phyloP scores from a whole-genome alignment of 1,140 invertebrate genomes.

The Heliconius hermathena region DNA sequence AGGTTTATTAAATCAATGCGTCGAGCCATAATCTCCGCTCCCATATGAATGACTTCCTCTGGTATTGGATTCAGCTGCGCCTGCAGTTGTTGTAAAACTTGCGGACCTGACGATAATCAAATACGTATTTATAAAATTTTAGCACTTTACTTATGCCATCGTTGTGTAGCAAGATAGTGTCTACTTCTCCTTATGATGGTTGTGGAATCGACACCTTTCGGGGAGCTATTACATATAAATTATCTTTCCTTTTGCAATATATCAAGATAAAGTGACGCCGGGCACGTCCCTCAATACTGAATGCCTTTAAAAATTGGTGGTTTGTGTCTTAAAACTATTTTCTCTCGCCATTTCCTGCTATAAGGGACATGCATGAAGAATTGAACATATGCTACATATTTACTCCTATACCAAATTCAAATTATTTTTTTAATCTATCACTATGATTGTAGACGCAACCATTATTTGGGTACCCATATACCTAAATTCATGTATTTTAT shows the following conservation, averaged over 20 bases:
- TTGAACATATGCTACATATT: too few species aligned
- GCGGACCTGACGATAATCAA: constrained; percentile 45
- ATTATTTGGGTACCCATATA: neutral
- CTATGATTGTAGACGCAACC: neutral
- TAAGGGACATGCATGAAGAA: too few species aligned
- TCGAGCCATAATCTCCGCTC: constrained; percentile 59
- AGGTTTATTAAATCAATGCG: constrained; percentile 61
- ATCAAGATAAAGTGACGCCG: too few species aligned
- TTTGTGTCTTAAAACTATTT: too few species aligned
- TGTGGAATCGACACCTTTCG: neutral
- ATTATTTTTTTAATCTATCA: neutral
- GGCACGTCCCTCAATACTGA: neutral
- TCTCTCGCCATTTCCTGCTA: too few species aligned
- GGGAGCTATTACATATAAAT: too few species aligned
- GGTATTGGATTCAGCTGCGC: constrained; percentile 60
- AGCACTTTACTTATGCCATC: neutral
- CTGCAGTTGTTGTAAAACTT: constrained; percentile 59
- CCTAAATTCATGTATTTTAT: neutral
- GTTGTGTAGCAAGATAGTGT: neutral
- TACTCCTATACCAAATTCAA: neutral
- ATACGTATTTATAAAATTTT: neutral
- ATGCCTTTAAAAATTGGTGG: neutral
- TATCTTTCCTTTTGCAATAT: too few species aligned
- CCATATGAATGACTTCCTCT: constrained; percentile 56
- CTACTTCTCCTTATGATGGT: neutral